These are phyloP conservation scores for Limonius californicus DNA, from an alignment of 1,140 invertebrate species.

Conservation along the genomic window DNA sequence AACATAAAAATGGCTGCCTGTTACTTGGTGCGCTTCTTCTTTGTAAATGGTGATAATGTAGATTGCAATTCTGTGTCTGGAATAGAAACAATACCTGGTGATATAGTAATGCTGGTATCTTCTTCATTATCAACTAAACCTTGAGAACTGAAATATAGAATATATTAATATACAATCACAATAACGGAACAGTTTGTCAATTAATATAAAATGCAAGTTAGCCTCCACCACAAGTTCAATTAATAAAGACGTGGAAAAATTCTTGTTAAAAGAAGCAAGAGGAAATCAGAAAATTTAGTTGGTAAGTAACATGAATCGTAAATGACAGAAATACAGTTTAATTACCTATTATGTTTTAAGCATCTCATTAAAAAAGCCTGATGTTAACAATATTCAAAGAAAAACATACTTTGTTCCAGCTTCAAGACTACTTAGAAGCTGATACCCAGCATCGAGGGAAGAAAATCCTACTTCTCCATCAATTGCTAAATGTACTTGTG, in stretches of 20 bases:
- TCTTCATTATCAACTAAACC: slow-evolving; percentile 20
- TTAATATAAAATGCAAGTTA: too few relatives aligned
- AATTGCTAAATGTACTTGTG: slow-evolving; percentile 33
- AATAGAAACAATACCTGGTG: slow-evolving; percentile 19
- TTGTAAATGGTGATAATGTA: slow-evolving; percentile 12
- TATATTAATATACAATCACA: neutral
- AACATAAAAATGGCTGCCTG: too few relatives aligned
- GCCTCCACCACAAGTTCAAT: too few relatives aligned
- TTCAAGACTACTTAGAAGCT: slow-evolving; percentile 37
- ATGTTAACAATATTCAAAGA: too few relatives aligned
- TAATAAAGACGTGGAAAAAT: too few relatives aligned
- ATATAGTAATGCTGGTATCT: slow-evolving; percentile 18
- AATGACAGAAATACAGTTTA: too few relatives aligned
- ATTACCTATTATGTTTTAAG: neutral
- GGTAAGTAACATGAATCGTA: too few relatives aligned
- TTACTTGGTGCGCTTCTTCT: slow-evolving; percentile 19
- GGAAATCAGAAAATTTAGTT: too few relatives aligned
- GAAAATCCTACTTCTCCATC: slow-evolving; percentile 32
- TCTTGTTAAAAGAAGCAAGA: too few relatives aligned
- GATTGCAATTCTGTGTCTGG: slow-evolving; percentile 16
- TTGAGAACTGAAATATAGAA: slow-evolving; percentile 22
- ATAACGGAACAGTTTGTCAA: too few relatives aligned
- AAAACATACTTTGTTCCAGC: slow-evolving; percentile 28
- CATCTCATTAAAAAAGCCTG: neutral
- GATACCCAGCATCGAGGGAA: slow-evolving; percentile 32